Evolutionary conservation across 2,113 vertebrate species (phyloP).

Genomic region (Corythaixoides concolor): DNA sequence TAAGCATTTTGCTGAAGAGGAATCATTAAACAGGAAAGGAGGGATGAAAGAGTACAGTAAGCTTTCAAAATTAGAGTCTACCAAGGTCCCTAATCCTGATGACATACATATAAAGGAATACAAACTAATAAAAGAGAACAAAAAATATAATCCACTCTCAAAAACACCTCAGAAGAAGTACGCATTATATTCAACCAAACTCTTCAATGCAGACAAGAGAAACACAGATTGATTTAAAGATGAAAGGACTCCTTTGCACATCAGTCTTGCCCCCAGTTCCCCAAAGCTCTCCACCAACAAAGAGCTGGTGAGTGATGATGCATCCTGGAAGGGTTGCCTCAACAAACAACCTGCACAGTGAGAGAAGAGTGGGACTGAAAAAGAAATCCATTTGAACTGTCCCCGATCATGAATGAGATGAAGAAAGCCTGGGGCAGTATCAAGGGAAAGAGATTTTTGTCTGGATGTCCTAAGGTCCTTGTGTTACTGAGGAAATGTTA

Average conservation of each 20-base stretch:
- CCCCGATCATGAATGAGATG: rapidly evolving
- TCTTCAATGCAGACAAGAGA: neutral
- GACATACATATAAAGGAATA: neutral
- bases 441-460: neutral
- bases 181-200: no score
- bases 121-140: neutral
- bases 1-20: neutral
- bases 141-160: neutral
- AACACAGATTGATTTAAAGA: neutral
- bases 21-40: neutral
- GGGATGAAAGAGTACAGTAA: neutral
- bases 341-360: neutral
- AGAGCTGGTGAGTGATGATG: neutral
- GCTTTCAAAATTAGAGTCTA: neutral
- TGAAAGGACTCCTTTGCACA: neutral
- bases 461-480: neutral
- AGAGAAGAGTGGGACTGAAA: no score
- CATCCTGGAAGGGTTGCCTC: neutral
- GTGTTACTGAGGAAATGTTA: neutral
- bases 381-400: neutral
- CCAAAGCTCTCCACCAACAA: neutral
- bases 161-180: neutral
- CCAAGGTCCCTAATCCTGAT: neutral
- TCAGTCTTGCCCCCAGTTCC: neutral
- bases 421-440: neutral